phyloP scores from a whole-genome alignment of 2,113 vertebrate species.

The Bathybates hornii region DNA sequence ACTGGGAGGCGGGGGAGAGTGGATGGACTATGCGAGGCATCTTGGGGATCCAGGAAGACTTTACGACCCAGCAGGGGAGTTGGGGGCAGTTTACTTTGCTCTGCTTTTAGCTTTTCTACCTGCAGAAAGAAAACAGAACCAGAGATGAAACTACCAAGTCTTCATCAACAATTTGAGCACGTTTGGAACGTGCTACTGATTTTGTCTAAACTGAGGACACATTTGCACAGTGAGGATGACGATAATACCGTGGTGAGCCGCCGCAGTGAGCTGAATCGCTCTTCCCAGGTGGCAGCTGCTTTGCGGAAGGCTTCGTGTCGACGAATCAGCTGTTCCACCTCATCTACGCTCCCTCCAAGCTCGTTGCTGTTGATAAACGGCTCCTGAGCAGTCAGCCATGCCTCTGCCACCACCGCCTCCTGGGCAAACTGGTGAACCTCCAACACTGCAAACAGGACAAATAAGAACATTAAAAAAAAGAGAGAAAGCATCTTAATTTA shows the following conservation, averaged over 20 bases:
- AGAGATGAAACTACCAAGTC: neutral
- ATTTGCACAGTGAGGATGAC: neutral
- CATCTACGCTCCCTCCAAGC: slow-evolving; percentile 88
- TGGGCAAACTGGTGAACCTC: slow-evolving; percentile 96
- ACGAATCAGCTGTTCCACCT: slow-evolving; percentile 94
- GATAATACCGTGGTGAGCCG: slow-evolving; percentile 83
- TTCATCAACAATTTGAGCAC: neutral
- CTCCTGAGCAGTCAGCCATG: slow-evolving; percentile 91
- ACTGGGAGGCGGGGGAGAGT: slow-evolving; percentile 53
- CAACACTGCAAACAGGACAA: slow-evolving; percentile 70
- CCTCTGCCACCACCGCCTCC: slow-evolving; percentile 90
- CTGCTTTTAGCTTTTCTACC: slow-evolving; percentile 88
- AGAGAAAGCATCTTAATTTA: neutral
- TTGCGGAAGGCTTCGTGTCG: slow-evolving; percentile 91
- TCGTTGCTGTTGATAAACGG: slow-evolving; percentile 84
- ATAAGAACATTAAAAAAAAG: neutral
- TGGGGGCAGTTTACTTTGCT: slow-evolving; percentile 84
- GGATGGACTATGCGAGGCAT: slow-evolving; percentile 59
- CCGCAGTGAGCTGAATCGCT: slow-evolving; percentile 88
- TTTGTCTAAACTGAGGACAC: neutral
- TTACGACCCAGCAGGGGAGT: slow-evolving; percentile 88
- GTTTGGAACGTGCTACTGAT: neutral
- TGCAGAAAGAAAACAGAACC: slow-evolving; percentile 31
- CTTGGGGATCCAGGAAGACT: slow-evolving; percentile 83
- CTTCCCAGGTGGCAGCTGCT: slow-evolving; percentile 89